Conservation (phyloP, 2,888 invertebrate genomes). For the Athalia rosae region DNA sequence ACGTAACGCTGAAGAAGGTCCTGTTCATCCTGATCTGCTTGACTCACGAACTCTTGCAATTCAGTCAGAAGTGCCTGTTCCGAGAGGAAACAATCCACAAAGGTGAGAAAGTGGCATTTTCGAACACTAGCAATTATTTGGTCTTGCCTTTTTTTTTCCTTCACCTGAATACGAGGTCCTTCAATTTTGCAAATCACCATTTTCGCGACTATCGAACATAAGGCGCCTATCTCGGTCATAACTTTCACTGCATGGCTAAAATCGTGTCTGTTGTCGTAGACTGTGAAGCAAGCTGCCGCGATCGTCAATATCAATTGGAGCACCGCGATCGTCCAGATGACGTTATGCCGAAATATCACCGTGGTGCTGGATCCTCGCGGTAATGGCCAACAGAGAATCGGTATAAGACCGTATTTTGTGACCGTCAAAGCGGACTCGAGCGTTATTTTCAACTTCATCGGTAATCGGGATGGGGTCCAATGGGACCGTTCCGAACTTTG, state of each 20-base stretch:
- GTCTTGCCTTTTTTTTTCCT: neutral
- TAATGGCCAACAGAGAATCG: constrained; percentile 1
- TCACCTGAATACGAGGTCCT: constrained; percentile 18
- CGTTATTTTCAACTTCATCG: constrained; percentile 36
- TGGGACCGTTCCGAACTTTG: too few relatives aligned
- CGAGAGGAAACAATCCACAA: neutral
- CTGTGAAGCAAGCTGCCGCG: too few relatives aligned
- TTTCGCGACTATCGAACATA: constrained; percentile 20
- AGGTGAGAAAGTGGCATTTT: too few relatives aligned
- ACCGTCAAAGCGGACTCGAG: neutral
- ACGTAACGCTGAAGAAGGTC: constrained; percentile 52
- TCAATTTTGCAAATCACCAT: constrained; percentile 45
- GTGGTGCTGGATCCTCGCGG: neutral
- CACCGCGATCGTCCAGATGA: neutral
- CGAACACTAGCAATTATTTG: too few relatives aligned
- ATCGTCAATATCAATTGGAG: neutral
- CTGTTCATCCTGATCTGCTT: neutral
- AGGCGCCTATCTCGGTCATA: neutral
- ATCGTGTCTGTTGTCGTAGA: neutral
- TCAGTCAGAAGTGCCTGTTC: neutral
- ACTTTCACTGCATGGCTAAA: neutral
- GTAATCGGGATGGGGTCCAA: too few relatives aligned
- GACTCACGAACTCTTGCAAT: neutral
- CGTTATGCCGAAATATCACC: neutral
- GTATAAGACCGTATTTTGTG: neutral